Conservation (phyloP, 1,140 invertebrate species). For the Mylabris phalerata region DNA sequence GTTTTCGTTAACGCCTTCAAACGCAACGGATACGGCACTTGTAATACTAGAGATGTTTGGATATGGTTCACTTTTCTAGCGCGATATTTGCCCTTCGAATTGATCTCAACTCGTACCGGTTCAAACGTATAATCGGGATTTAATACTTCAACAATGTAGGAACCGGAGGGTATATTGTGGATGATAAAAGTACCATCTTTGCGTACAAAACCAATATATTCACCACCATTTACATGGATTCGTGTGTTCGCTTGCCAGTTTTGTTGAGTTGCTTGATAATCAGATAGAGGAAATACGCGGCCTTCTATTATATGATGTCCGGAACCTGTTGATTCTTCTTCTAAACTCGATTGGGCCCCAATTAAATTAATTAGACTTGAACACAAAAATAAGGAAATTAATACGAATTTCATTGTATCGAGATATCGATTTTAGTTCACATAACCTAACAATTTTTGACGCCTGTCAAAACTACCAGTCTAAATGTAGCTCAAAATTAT, state of each 20-base stretch:
- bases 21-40: slow-evolving; percentile 86
- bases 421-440: too few species aligned
- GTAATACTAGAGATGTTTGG: slow-evolving; percentile 79
- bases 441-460: too few species aligned
- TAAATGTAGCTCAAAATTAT: too few species aligned
- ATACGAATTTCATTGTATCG: too few species aligned
- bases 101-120: slow-evolving; percentile 89
- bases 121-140: slow-evolving; percentile 90
- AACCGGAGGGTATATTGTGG: slow-evolving; percentile 85
- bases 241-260: slow-evolving; percentile 74
- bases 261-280: slow-evolving; percentile 41
- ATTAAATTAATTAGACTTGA: not conserved
- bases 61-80: slow-evolving; percentile 93
- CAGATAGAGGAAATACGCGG: slow-evolving; percentile 67
- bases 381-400: too few species aligned
- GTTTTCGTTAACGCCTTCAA: slow-evolving; percentile 75
- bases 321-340: slow-evolving; percentile 49
- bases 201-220: slow-evolving; percentile 79
- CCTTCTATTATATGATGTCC: slow-evolving; percentile 71
- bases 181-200: slow-evolving; percentile 92
- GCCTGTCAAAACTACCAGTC: too few species aligned
- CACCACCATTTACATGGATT: slow-evolving; percentile 80
- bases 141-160: slow-evolving; percentile 89
- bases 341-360: slow-evolving; percentile 28
- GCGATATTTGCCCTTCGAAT: slow-evolving; percentile 91